Evolutionary conservation across 2,888 invertebrate genomes (phyloP).

Genomic region (Spatulosminthurus flaviceps): DNA sequence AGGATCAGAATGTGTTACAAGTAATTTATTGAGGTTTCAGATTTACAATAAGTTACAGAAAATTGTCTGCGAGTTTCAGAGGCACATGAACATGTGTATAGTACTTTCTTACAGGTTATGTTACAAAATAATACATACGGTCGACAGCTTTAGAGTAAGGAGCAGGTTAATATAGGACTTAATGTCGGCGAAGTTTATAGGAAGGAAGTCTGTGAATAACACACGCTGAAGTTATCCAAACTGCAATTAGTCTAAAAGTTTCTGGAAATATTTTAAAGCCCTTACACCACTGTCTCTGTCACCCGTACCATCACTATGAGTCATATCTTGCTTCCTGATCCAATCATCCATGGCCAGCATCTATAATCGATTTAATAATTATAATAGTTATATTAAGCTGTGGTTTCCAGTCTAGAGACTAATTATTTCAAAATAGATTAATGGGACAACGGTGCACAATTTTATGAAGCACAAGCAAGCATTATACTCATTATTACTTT

Average conservation of each 20-base stretch:
- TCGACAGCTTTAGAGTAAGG: background rate
- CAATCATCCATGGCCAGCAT: slow-evolving; percentile 34
- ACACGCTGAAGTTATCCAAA: background rate
- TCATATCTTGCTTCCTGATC: slow-evolving; percentile 29
- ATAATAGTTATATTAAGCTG: too few species aligned
- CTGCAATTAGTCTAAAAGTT: slow-evolving; percentile 24
- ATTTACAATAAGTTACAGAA: slow-evolving; percentile 2
- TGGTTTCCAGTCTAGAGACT: too few species aligned
- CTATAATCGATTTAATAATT: slow-evolving; percentile 14
- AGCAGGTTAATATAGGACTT: background rate
- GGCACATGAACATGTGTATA: background rate
- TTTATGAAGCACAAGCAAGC: background rate
- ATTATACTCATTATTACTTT: background rate
- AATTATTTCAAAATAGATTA: too few species aligned
- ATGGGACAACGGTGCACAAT: background rate
- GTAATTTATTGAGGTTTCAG: slow-evolving; percentile 27
- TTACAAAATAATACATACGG: too few species aligned
- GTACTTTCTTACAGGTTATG: too few species aligned
- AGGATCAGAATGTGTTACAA: background rate
- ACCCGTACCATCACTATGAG: slow-evolving; percentile 33
- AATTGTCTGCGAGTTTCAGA: background rate
- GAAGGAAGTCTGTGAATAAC: slow-evolving; percentile 2
- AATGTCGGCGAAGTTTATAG: background rate
- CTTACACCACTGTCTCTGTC: slow-evolving; percentile 43
- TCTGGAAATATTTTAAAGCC: slow-evolving; percentile 38